Evolutionary conservation across 2,113 vertebrate genomes (phyloP).

Genomic region (Oncorhynchus kisutch): DNA sequence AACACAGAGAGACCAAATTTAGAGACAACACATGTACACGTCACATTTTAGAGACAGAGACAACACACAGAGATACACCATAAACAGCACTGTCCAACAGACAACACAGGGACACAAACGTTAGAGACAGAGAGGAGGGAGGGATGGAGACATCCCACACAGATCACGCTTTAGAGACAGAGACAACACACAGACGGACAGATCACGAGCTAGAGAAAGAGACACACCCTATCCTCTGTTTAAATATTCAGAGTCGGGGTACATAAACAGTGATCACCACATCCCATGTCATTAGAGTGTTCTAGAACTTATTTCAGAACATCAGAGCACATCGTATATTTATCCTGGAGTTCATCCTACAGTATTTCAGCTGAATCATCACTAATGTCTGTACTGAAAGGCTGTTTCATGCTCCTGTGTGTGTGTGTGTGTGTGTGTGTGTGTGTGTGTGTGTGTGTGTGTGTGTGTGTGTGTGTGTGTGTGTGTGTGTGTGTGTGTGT

Average conservation of each 20-base stretch:
- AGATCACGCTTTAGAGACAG: too few relatives aligned
- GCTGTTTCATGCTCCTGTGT: constrained; percentile 2
- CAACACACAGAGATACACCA: constrained; percentile 4
- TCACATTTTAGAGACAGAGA: background rate
- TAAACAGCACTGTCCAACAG: background rate
- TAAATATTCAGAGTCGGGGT: too few relatives aligned
- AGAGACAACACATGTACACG: background rate
- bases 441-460: background rate
- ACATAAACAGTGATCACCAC: too few relatives aligned
- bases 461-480: background rate
- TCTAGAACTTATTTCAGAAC: constrained; percentile 12
- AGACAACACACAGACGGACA: too few relatives aligned
- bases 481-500: background rate
- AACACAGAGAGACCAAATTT: background rate
- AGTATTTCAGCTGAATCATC: constrained; percentile 33
- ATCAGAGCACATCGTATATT: constrained; percentile 5
- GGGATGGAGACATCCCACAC: too few relatives aligned
- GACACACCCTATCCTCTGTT: background rate
- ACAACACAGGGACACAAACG: background rate
- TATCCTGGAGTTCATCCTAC: constrained; percentile 16
- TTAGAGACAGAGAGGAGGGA: too few relatives aligned
- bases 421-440: background rate
- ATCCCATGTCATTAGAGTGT: too few relatives aligned
- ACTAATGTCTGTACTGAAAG: constrained; percentile 12
- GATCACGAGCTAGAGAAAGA: too few relatives aligned